Conservation (phyloP, 2,113 vertebrate genomes). For the Amphiprion percula region DNA sequence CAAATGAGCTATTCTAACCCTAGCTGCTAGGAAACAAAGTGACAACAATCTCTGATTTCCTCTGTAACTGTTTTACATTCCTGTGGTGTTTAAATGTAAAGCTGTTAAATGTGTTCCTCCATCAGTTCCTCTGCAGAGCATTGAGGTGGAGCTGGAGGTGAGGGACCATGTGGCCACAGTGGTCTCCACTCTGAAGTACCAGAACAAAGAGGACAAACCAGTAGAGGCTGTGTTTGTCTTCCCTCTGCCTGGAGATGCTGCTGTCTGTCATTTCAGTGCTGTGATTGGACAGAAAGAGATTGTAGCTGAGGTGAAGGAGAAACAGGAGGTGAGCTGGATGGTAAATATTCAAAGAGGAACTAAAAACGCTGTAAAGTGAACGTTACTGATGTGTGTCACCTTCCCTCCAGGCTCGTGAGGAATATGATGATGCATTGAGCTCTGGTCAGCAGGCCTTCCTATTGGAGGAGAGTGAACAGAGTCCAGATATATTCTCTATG, state of each 20-base stretch:
- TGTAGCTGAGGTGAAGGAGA: constrained; percentile 86
- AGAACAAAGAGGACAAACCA: constrained; percentile 85
- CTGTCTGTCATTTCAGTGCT: constrained; percentile 87
- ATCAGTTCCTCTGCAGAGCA: constrained; percentile 86
- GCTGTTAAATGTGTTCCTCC: neutral
- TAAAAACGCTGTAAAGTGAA: neutral
- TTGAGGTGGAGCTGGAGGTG: constrained; percentile 84
- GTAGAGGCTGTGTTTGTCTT: constrained; percentile 89
- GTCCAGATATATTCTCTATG: constrained; percentile 85
- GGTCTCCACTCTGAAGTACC: constrained; percentile 85
- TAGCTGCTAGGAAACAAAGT: neutral
- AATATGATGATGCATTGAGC: constrained; percentile 86
- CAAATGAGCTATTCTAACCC: too few relatives aligned
- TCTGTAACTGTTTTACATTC: too few relatives aligned
- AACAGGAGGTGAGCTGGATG: constrained; percentile 76
- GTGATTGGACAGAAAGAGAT: constrained; percentile 82
- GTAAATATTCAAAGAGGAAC: neutral
- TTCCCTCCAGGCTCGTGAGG: constrained; percentile 77
- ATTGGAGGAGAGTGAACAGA: constrained; percentile 83
- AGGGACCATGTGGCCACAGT: constrained; percentile 87
- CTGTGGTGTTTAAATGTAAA: too few relatives aligned
- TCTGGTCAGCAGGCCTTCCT: constrained; percentile 86
- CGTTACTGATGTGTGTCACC: neutral
- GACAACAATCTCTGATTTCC: too few relatives aligned
- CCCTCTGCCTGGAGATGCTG: constrained; percentile 87